These are phyloP conservation scores for Vespertilio murinus DNA, from an alignment of 2,797 vertebrate genomes.

Conservation along the genomic window DNA sequence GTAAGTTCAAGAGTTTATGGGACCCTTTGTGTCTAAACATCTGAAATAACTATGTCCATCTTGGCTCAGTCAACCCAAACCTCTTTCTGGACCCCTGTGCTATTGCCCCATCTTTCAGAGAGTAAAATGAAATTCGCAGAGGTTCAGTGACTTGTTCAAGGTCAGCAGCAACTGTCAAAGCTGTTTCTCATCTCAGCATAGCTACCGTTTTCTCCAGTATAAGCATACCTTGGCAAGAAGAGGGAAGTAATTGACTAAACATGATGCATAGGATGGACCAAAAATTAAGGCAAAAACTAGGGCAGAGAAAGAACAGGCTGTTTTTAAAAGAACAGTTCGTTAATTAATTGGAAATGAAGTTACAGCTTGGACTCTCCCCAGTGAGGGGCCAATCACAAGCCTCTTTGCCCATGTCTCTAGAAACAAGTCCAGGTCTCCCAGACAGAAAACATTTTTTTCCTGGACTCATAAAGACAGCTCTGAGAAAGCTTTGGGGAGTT, in stretches of 20 bases:
- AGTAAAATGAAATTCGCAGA: background rate
- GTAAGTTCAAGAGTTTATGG: background rate
- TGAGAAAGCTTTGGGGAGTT: constrained; percentile 57
- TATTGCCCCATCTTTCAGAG: background rate
- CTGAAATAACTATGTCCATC: background rate
- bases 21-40: background rate
- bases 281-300: background rate
- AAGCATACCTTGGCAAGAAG: background rate
- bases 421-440: constrained; percentile 53
- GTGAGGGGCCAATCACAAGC: background rate
- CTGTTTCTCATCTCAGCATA: background rate
- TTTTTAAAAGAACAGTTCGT: background rate
- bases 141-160: background rate
- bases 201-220: background rate
- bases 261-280: background rate
- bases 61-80: background rate
- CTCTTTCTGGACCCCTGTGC: background rate
- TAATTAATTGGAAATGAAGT: constrained; percentile 8
- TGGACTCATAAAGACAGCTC: constrained; percentile 59
- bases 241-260: constrained; percentile 2
- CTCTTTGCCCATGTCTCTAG: background rate
- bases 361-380: background rate
- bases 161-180: background rate
- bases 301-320: background rate
- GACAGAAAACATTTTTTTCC: constrained; percentile 20